Evolutionary conservation across 2,113 vertebrate species (phyloP), one percentile per base, ranked within the genome.

Genomic region (Mustelus asterias): DNA sequence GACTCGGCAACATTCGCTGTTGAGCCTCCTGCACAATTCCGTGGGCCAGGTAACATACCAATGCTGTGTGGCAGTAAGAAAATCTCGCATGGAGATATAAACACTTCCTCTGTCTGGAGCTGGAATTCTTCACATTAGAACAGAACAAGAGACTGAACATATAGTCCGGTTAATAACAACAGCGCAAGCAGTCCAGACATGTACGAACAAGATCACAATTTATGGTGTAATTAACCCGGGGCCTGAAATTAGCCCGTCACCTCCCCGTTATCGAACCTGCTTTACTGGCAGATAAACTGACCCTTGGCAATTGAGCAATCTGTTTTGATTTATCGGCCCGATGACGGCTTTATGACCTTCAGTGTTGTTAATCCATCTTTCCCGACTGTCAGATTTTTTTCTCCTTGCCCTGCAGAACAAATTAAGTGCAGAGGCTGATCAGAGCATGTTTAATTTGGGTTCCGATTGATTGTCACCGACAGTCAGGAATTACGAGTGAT

Each of bases 281-380:
- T 93, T 93, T 93, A 93, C 89, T 65, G 58, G 60, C 89, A 93
- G 89, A 93, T 93, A 93, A 93, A 93, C 37, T 93, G 89, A 93
- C 89, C 89, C 89, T 22, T 93, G 89, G 63, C 89, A 93, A 44
- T 65, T 65, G 89, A 93, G 60, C 60, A 93, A 65, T 93, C 89
- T 93, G 33, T 93, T 93, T 93, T 93, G 89, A 93, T 93, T 65
- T 93, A 93, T 93, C 89, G 60, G 89, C 33, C 89, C 60, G 16
- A 37, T 9, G 60, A 65, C 89, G 37, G 89, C 63, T 93, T 93
- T 93, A 93, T 93, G 89, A 65, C 89, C 89, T 93, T 93, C 89
- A 93, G 33, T 93, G 89, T 93, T 93, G 89, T 65, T 93, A 93
- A 93, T 93, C 89, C 60, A 93, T 93, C 89, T 93, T 93, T 67